These are phyloP conservation scores for Chrysolina haemoptera DNA, from an alignment of 2,888 invertebrate genomes.

Conservation along the genomic window DNA sequence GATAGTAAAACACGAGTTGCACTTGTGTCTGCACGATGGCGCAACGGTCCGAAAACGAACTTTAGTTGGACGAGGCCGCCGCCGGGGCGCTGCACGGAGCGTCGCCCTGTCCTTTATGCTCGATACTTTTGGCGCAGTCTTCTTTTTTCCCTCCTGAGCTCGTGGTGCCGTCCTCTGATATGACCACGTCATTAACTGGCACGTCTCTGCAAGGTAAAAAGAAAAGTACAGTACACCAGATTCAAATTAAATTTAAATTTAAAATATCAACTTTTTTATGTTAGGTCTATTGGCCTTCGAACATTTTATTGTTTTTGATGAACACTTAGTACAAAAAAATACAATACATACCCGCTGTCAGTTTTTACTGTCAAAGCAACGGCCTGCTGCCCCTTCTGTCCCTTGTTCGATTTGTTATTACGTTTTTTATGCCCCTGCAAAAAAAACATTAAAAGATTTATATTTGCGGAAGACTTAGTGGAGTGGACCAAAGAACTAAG, in stretches of 20 bases:
- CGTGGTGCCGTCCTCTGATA: conserved; percentile 57
- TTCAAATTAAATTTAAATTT: no score
- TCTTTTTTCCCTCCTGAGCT: conserved; percentile 58
- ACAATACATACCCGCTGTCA: conserved; percentile 64
- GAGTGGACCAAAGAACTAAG: no score
- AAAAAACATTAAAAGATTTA: conserved; percentile 34
- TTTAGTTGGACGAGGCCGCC: conserved; percentile 22
- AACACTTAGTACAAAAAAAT: no score
- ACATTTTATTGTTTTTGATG: no score
- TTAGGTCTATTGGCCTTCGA: no score
- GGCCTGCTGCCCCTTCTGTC: conserved; percentile 57
- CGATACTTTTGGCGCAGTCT: conserved; percentile 60
- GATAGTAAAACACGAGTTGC: conserved; percentile 13
- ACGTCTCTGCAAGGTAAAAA: conserved; percentile 62
- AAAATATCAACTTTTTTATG: no score
- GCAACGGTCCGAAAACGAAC: neutral
- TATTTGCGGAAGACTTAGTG: neutral
- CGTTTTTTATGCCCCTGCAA: conserved; percentile 65
- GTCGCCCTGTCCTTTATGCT: conserved; percentile 69
- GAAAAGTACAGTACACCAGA: no score
- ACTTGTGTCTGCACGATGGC: neutral
- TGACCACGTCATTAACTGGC: conserved; percentile 64
- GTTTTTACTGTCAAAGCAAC: conserved; percentile 66
- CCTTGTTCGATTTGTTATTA: conserved; percentile 64
- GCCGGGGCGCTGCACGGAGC: conserved; percentile 56